These are phyloP conservation scores for Xiphorhynchus erythropygius DNA, from an alignment of 2,797 vertebrate genomes.

Conservation along the genomic window DNA sequence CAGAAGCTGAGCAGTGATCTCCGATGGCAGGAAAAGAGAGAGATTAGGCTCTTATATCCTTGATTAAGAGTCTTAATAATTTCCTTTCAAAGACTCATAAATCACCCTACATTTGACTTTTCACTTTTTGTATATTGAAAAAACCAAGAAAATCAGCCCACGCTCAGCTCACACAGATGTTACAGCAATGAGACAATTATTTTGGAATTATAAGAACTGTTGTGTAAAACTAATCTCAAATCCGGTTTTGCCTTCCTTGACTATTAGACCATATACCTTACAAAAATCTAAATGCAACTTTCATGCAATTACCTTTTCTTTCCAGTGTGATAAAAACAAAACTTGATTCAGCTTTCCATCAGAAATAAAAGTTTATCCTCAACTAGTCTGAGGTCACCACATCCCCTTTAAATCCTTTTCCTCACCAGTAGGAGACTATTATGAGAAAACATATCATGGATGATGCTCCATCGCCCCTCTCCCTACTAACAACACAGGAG, in stretches of 20 bases:
- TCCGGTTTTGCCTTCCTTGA: not conserved
- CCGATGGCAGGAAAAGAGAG: not conserved
- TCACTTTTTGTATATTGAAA: not conserved
- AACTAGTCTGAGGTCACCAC: not conserved
- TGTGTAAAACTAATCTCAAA: not conserved
- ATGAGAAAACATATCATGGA: accelerated
- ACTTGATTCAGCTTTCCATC: not conserved
- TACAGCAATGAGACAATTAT: not conserved
- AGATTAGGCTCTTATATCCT: not conserved
- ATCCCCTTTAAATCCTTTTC: not conserved
- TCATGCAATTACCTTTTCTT: not conserved
- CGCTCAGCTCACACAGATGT: not conserved
- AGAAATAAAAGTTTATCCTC: not conserved
- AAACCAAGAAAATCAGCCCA: not conserved
- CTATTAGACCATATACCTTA: not conserved
- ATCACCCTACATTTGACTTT: not conserved
- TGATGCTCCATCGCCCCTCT: accelerated
- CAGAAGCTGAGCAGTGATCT: not conserved
- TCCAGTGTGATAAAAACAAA: not conserved
- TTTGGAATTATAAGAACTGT: not conserved
- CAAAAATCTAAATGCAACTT: not conserved
- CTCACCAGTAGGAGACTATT: not conserved
- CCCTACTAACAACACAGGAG: not conserved
- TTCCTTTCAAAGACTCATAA: not conserved
- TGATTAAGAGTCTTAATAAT: not conserved